These are phyloP conservation scores for Apis mellifera DNA, from an alignment of 1,140 invertebrate genomes.

Conservation along the genomic window DNA sequence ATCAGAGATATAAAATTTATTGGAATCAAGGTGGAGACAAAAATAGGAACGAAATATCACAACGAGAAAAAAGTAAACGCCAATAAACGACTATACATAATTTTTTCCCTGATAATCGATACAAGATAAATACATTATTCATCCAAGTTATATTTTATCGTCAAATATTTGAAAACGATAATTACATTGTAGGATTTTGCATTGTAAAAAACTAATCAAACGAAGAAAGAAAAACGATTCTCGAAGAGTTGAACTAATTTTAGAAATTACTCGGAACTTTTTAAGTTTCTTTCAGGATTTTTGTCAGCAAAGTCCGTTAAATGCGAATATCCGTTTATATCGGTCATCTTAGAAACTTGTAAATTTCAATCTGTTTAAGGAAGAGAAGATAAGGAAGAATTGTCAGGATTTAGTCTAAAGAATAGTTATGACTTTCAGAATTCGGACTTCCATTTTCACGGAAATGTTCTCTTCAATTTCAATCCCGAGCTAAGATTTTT, in stretches of 20 bases:
- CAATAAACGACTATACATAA: too few relatives aligned
- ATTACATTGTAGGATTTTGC: not conserved
- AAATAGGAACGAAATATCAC: too few relatives aligned
- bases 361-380: slow-evolving; percentile 15
- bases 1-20: too few relatives aligned
- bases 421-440: not conserved
- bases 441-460: not conserved
- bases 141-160: not conserved
- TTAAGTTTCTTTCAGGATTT: not conserved
- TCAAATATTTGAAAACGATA: not conserved
- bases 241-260: not conserved
- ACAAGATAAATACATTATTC: not conserved
- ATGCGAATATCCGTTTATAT: not conserved
- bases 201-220: not conserved
- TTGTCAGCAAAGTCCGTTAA: not conserved
- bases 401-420: not conserved
- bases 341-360: not conserved
- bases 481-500: not conserved
- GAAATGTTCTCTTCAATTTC: not conserved
- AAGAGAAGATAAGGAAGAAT: not conserved
- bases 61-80: too few relatives aligned
- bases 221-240: not conserved
- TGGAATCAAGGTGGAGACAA: too few relatives aligned
- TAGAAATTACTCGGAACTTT: not conserved
- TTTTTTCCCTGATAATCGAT: too few relatives aligned